These are phyloP conservation scores for Pithys albifrons DNA, from an alignment of 2,113 vertebrate species.

Conservation along the genomic window DNA sequence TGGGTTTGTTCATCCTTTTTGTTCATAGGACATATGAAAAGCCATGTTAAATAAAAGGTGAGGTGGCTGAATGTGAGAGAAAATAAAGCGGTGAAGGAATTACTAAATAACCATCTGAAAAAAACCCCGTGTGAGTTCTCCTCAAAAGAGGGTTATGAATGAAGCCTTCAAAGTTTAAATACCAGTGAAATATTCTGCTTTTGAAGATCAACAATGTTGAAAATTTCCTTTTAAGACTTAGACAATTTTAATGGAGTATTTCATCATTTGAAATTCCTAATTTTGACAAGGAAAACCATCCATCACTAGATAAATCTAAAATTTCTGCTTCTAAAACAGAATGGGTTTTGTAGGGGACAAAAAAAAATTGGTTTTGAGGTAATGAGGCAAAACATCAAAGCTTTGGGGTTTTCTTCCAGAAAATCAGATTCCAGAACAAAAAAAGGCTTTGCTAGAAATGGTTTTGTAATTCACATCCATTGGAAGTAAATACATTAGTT, in stretches of 20 bases:
- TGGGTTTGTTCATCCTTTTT: not conserved
- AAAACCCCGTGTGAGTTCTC: not conserved
- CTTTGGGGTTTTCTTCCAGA: accelerated
- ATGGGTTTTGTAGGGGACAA: not conserved
- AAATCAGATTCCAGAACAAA: not conserved
- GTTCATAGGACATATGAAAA: not conserved
- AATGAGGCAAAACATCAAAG: not conserved
- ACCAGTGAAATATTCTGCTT: not conserved
- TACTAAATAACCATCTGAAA: not conserved
- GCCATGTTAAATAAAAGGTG: not conserved
- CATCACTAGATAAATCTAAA: not conserved
- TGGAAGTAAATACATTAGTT: not conserved
- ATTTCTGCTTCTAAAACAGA: not conserved
- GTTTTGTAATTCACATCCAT: not conserved
- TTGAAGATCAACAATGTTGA: not conserved
- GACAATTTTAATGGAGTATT: not conserved
- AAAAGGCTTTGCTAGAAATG: not conserved
- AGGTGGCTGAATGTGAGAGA: not conserved
- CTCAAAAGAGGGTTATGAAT: not conserved
- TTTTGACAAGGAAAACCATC: not conserved
- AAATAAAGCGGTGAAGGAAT: not conserved
- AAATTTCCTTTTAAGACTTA: not conserved
- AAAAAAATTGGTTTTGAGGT: not conserved
- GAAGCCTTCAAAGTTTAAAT: not conserved
- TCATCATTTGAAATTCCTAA: not conserved